Percentiles rank a stretch among this genome's conserved stretches.
phyloP scores from a whole-genome alignment of 2,797 vertebrate genomes.

The Sebastes vulpes region DNA sequence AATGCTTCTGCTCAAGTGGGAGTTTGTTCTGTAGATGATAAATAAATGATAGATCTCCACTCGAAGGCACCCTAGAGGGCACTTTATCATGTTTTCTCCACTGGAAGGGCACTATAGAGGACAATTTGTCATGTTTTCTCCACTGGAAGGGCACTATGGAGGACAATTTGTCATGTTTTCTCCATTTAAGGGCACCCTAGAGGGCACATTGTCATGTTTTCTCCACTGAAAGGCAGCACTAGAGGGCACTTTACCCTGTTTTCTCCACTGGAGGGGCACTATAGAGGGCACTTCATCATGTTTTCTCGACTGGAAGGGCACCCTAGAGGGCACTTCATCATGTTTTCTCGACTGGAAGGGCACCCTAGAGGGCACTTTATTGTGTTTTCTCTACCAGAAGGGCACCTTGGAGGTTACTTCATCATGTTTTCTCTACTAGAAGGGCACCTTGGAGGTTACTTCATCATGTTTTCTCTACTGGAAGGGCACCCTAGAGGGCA shows the following conservation, averaged over 20 bases:
- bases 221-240: too few species aligned
- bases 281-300: rapidly evolving
- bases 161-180: too few species aligned
- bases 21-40: neutral
- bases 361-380: rapidly evolving
- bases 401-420: rapidly evolving
- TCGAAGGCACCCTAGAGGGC: too few species aligned
- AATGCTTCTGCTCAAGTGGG: neutral
- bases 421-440: rapidly evolving
- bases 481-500: rapidly evolving
- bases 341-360: rapidly evolving
- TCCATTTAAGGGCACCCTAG: too few species aligned
- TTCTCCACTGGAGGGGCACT: too few species aligned
- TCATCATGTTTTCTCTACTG: too few species aligned
- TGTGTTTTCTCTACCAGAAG: rapidly evolving
- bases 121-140: too few species aligned
- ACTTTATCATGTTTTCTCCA: too few species aligned
- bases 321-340: rapidly evolving
- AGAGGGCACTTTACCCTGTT: too few species aligned
- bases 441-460: rapidly evolving
- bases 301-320: rapidly evolving
- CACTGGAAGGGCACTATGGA: rapidly evolving
- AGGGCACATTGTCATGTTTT: too few species aligned
- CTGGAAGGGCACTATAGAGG: too few species aligned
- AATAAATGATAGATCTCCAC: too few species aligned